Conservation (phyloP, 2,888 invertebrate genomes). For the Parnassius orleans region DNA sequence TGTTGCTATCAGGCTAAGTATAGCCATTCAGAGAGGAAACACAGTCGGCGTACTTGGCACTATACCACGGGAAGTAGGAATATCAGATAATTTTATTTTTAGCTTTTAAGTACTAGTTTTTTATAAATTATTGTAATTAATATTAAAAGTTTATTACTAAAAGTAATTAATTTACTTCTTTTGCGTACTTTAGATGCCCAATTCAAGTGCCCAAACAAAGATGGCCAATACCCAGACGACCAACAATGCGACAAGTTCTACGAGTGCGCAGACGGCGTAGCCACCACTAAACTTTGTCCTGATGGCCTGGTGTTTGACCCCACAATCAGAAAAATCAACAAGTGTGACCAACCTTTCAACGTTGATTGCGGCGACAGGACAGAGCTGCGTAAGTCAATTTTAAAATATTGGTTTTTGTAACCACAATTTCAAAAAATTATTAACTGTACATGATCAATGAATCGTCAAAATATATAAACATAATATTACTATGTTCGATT, state of each 20-base stretch:
- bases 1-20: too few species aligned
- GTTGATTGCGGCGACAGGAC: slow-evolving; percentile 94
- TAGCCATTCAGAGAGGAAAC: too few species aligned
- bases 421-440: too few species aligned
- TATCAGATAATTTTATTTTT: too few species aligned
- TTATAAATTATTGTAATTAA: too few species aligned
- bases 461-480: too few species aligned
- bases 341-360: slow-evolving; percentile 96
- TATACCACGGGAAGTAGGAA: too few species aligned
- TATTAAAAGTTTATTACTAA: neutral
- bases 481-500: too few species aligned
- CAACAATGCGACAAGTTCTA: slow-evolving; percentile 94
- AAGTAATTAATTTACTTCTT: neutral
- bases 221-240: slow-evolving; percentile 90
- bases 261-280: slow-evolving; percentile 86
- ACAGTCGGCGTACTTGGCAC: too few species aligned
- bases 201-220: slow-evolving; percentile 89
- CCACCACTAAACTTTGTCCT: slow-evolving; percentile 89
- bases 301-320: slow-evolving; percentile 95
- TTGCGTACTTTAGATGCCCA: slow-evolving; percentile 62
- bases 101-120: too few species aligned
- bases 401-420: too few species aligned
- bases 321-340: slow-evolving; percentile 91
- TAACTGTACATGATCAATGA: too few species aligned
- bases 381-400: slow-evolving; percentile 88